phyloP scores from a whole-genome alignment of 1,140 invertebrate species.

The Orchestia grillus region DNA sequence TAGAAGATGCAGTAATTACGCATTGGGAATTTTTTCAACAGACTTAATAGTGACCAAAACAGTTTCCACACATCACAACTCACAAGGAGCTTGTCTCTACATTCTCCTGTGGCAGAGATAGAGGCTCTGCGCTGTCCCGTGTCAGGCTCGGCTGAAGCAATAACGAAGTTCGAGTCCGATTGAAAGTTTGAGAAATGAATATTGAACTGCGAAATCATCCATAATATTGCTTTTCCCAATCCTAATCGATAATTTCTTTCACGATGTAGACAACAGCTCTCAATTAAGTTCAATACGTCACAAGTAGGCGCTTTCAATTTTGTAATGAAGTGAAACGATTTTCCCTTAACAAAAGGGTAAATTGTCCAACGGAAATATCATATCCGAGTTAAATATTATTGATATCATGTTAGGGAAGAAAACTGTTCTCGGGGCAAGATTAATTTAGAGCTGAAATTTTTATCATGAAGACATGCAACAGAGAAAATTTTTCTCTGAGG shows the following conservation, averaged over 20 bases:
- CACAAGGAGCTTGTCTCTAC: neutral
- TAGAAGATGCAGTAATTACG: neutral
- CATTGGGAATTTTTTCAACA: neutral
- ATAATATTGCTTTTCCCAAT: neutral
- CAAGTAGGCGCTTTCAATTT: neutral
- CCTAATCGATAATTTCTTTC: neutral
- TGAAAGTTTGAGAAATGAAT: neutral
- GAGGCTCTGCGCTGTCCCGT: neutral
- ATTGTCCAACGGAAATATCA: neutral
- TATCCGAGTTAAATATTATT: neutral
- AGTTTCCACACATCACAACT: neutral
- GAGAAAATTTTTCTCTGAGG: neutral
- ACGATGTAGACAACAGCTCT: neutral
- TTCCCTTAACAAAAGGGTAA: neutral
- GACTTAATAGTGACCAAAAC: neutral
- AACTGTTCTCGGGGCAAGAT: neutral
- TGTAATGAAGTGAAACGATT: neutral
- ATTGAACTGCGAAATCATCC: neutral
- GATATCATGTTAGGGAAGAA: neutral
- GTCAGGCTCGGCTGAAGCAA: neutral
- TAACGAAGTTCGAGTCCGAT: conserved; percentile 1
- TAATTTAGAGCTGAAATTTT: neutral
- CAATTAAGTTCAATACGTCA: neutral
- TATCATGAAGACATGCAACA: neutral
- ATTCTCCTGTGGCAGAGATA: neutral